phyloP scores from a whole-genome alignment of 2,113 vertebrate genomes.

The Plectropomus leopardus region DNA sequence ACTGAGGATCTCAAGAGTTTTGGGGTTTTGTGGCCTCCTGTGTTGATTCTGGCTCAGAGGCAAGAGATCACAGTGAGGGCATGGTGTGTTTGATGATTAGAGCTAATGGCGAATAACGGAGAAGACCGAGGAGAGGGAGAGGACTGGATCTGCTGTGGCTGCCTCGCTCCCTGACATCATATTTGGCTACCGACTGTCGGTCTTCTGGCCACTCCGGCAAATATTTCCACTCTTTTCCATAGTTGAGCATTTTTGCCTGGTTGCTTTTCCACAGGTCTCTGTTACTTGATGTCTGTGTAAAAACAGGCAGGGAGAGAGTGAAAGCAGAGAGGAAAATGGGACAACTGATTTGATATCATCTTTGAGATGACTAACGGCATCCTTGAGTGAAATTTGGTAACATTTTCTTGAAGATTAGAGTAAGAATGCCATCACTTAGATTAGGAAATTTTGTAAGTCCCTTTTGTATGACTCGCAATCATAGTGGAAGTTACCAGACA shows the following conservation, averaged over 20 bases:
- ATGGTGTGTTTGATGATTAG: conserved; percentile 49
- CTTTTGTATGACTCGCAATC: conserved; percentile 46
- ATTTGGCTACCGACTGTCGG: conserved; percentile 63
- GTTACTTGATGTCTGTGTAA: conserved; percentile 51
- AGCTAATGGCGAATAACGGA: conserved; percentile 52
- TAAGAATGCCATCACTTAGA: conserved; percentile 2
- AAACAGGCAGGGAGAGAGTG: conserved; percentile 39
- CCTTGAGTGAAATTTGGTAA: not conserved
- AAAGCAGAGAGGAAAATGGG: conserved; percentile 36
- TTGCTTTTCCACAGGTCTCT: conserved; percentile 71
- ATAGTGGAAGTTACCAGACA: conserved; percentile 52
- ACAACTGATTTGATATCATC: conserved; percentile 7
- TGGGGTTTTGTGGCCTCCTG: conserved; percentile 44
- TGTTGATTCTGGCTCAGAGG: conserved; percentile 55
- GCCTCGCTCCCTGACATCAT: conserved; percentile 75
- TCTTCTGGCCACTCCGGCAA: conserved; percentile 66
- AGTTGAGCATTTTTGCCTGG: conserved; percentile 68
- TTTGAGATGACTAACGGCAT: not conserved
- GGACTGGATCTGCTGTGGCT: conserved; percentile 54
- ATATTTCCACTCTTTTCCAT: conserved; percentile 79
- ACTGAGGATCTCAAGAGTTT: conserved; percentile 32
- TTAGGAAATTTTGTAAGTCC: conserved; percentile 45
- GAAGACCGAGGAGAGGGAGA: conserved; percentile 2
- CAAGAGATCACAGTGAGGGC: conserved; percentile 39
- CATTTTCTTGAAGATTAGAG: not conserved